phyloP scores from a whole-genome alignment of 2,888 invertebrate species.

The Poecilus cupreus region DNA sequence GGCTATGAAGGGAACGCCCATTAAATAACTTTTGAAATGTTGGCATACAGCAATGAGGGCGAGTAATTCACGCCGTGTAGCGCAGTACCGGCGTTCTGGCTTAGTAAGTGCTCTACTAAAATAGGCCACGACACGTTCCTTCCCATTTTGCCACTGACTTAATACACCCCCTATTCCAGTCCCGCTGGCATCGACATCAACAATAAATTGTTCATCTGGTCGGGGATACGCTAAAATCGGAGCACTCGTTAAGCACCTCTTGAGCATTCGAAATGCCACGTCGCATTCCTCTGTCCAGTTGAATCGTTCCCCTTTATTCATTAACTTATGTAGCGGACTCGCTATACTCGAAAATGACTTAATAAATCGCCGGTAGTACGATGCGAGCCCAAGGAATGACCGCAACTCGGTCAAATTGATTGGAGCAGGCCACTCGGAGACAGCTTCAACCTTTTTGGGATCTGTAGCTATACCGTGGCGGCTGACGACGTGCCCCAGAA shows the following conservation, averaged over 20 bases:
- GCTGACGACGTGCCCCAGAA: conserved; percentile 64
- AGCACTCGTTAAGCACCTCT: not conserved
- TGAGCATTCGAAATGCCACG: not conserved
- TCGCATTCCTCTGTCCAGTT: not conserved
- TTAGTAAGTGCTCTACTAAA: conserved; percentile 18
- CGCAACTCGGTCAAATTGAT: conserved; percentile 59
- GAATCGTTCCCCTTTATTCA: conserved; percentile 58
- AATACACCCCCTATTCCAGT: conserved; percentile 41
- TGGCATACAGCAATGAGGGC: conserved; percentile 20
- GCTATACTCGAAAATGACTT: not conserved
- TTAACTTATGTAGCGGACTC: conserved; percentile 60
- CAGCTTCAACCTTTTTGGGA: not conserved
- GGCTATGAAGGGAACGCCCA: not conserved
- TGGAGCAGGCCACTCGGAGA: conserved; percentile 58
- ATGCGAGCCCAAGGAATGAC: conserved; percentile 55
- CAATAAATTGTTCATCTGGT: conserved; percentile 12
- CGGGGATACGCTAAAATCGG: conserved; percentile 15
- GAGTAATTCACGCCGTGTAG: conserved; percentile 33
- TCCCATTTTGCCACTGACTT: conserved; percentile 31
- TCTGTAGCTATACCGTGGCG: conserved; percentile 60
- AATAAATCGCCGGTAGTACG: conserved; percentile 65
- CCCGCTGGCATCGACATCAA: conserved; percentile 30
- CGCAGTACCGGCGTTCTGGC: conserved; percentile 34
- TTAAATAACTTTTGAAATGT: conserved; percentile 32
- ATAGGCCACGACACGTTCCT: conserved; percentile 34